Evolutionary conservation across 2,797 vertebrate genomes (phyloP), one percentile per base, ranked within the genome.

Genomic region (Pangasius larnaudii): DNA sequence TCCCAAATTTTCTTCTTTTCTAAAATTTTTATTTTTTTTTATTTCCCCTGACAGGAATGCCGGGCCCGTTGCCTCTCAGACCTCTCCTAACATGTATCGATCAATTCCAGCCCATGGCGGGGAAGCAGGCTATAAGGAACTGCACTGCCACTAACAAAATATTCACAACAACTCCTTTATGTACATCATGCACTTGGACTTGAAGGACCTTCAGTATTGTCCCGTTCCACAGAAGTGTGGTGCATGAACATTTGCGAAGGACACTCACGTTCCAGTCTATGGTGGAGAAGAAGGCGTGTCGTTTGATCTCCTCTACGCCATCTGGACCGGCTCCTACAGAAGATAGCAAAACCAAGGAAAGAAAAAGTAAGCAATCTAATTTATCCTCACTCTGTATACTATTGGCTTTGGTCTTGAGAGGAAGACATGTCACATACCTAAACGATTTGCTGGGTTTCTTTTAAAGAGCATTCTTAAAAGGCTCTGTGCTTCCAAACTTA

Each of bases 241-340:
- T 51, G 27, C 27, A 65, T 19, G 10, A 65, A 27, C 24, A 46
- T 9, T 3, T 79, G 75, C 14, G 27, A 22, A 53, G 0, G 33
- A 58, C 46, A 75, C 98, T 98, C 93, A 99, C 98, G 94, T 99
- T 99, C 98, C 98, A 99, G 96, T 99, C 98, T 93, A 99, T 97
- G 91, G 97, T 99, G 91, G 97, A 97, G 95, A 99, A 99, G 94
- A 99, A 99, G 56, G 97, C 95, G 90, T 99, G 98, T 67, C 97
- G 97, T 95, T 99, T 99, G 93, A 99, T 99, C 96, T 99, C 98
- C 93, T 99, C 98, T 93, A 99, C 98, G 33, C 98, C 98, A 91
- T 99, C 98, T 72, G 98, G 96, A 87, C 98, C 98, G 6, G 99
- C 99, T 89, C 98, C 98, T 99, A 87, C 63, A 93, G 65, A 39